Evolutionary conservation across 2,888 invertebrate species (phyloP).

Genomic region (Lottia scabra): DNA sequence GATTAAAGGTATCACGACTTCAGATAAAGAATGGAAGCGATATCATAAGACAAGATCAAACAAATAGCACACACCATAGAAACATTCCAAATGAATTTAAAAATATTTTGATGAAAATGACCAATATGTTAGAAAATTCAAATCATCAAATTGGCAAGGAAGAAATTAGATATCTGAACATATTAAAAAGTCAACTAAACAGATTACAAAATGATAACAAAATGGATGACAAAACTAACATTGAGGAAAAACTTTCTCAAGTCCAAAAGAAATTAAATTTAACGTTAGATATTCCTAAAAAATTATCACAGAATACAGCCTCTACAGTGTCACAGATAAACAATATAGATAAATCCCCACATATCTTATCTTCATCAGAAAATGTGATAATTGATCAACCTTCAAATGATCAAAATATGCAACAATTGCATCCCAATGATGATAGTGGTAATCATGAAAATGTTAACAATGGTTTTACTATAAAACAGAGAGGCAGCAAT

Average conservation of each 20-base stretch:
- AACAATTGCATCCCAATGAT: too few relatives aligned
- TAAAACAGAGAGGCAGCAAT: too few relatives aligned
- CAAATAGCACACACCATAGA: neutral
- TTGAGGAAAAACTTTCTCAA: neutral
- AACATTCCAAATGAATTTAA: neutral
- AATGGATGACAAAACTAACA: neutral
- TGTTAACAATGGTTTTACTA: too few relatives aligned
- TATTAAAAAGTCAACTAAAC: neutral
- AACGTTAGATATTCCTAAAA: neutral
- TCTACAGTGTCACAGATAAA: neutral
- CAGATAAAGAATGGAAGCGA: neutral
- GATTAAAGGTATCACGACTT: neutral
- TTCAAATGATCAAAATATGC: too few relatives aligned
- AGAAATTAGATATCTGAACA: neutral
- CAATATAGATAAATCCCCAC: neutral
- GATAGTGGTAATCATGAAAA: too few relatives aligned
- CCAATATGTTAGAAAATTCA: neutral
- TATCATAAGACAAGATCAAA: neutral
- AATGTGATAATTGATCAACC: too few relatives aligned
- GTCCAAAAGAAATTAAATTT: neutral
- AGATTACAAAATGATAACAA: neutral
- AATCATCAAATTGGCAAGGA: neutral
- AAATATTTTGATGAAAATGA: neutral
- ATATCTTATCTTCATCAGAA: too few relatives aligned
- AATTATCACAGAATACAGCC: neutral